Percentiles rank a stretch among this genome's conserved stretches.
Conservation (phyloP, 1,140 invertebrate species). For the Plutomurus gul region DNA sequence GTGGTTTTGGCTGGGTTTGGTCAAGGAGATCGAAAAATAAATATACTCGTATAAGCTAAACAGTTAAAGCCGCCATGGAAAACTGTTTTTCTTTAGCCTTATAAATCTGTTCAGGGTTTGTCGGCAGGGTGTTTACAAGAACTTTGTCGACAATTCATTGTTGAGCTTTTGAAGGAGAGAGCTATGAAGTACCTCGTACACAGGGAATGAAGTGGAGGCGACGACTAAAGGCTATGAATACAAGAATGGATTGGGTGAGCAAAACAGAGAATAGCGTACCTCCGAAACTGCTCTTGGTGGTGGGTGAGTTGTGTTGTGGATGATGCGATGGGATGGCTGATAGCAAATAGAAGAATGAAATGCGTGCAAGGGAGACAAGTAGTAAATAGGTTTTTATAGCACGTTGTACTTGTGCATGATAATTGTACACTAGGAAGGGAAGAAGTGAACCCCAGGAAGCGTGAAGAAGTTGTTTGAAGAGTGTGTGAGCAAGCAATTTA, state of each 20-base stretch:
- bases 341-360: background rate
- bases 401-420: background rate
- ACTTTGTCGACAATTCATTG: background rate
- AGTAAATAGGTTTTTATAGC: slow-evolving; percentile 23
- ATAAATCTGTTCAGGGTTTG: background rate
- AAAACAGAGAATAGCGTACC: background rate
- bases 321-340: background rate
- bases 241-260: background rate
- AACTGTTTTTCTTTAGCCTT: no score
- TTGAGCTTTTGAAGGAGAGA: background rate
- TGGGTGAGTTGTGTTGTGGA: background rate
- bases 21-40: no score
- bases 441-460: slow-evolving; percentile 36
- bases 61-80: no score
- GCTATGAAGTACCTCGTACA: no score
- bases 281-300: background rate
- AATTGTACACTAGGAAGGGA: background rate
- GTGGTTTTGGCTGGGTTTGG: no score
- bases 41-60: no score
- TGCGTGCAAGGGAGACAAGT: background rate
- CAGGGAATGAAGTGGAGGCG: background rate
- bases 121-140: background rate
- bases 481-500: slow-evolving; percentile 47
- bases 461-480: slow-evolving; percentile 42
- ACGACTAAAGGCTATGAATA: background rate